These are phyloP conservation scores for Laupala kohalensis DNA, from an alignment of 1,140 invertebrate genomes.

Conservation along the genomic window DNA sequence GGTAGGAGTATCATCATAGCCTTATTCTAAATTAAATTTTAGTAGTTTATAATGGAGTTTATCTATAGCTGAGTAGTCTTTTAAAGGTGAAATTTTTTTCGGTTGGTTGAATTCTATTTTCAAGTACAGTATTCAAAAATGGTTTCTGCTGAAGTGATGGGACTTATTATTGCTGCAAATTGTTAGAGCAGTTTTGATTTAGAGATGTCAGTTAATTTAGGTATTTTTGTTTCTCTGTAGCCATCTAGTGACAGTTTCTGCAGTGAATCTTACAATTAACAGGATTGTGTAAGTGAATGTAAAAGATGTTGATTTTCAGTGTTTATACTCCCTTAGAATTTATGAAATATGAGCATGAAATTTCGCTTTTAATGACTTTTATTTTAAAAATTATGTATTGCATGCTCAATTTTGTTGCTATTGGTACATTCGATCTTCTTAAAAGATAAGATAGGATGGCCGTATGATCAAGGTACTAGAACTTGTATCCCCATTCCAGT, in stretches of 20 bases:
- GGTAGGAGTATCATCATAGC: no score
- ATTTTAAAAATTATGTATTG: not conserved
- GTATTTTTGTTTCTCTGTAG: constrained; percentile 37
- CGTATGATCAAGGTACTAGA: no score
- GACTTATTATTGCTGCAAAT: not conserved
- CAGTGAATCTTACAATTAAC: constrained; percentile 78
- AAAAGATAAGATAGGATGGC: no score
- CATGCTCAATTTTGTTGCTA: not conserved
- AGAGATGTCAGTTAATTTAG: constrained; percentile 8
- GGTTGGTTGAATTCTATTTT: no score
- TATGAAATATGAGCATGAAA: not conserved
- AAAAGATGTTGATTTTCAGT: not conserved
- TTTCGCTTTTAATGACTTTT: not conserved
- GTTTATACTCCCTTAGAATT: not conserved
- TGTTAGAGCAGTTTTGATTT: not conserved
- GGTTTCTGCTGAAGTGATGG: no score
- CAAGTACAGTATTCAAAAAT: no score
- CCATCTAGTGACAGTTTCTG: constrained; percentile 78
- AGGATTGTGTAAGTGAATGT: constrained; percentile 73
- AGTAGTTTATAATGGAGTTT: no score
- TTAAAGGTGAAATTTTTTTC: no score
- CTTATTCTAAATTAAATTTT: no score
- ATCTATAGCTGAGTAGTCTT: no score
- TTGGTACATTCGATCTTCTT: no score
- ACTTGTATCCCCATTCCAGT: no score